Evolutionary conservation across 1,140 invertebrate species (phyloP), one percentile per base, ranked within the genome.

Genomic region (Heterodera carotae): DNA sequence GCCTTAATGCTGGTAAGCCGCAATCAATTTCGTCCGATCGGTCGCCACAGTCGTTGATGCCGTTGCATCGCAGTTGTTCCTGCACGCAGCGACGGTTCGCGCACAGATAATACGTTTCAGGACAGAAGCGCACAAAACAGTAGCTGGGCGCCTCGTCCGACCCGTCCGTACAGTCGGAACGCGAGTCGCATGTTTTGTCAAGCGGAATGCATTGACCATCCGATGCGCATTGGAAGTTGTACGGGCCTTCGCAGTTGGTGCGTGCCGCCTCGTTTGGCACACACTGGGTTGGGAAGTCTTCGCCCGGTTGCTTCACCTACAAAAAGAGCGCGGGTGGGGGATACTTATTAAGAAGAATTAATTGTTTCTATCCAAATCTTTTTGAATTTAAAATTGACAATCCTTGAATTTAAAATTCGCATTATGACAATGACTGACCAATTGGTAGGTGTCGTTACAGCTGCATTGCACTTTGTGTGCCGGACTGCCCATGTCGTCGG

Each of bases 101-200:
- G 93, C 12, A 94, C 92, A 93, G 82, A 75, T 89, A 89, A 78
- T 83, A 84, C 29, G 85, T 80, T 74, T 86, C 72, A 66, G 84
- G 79, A 76, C 80, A 83, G 70, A 79, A 77, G 59, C 84, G 79
- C 53, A 84, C 83, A 93, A 92, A 91, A 88, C 96, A 98, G 85
- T 96, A 97, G 84, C 93, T 93, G 27, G 90, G 90, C 84, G 96
- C 93, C 90, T 98, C 97, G 88, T 99, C 96, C 2, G 93, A 93
- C 33, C 92, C 93, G 88, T 99, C 97, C 22, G 91, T 91, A 86
- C 97, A 99, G 79, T 93, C 93, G 88, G 97, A 98, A 88, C 97
- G 96, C 80, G 91, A 88, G 0, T 91, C 88, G 82, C 96, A 98
- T 0, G 93, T 94, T 3, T 93, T 77, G 77, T 85, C 88, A 22